Conservation (phyloP, 2,888 invertebrate species). For the Drosophila prolongata region DNA sequence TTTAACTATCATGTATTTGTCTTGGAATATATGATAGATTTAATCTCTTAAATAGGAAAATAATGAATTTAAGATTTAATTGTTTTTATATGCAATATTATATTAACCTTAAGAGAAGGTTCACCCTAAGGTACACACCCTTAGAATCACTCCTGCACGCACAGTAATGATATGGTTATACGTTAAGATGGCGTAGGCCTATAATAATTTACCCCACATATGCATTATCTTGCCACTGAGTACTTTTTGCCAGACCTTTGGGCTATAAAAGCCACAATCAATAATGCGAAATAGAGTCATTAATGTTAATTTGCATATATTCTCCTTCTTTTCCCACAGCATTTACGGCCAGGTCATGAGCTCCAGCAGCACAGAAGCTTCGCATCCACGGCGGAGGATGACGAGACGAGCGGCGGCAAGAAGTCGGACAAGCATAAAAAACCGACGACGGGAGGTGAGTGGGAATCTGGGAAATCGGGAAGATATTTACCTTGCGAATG, state of each 20-base stretch:
- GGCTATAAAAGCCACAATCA: constrained; percentile 61
- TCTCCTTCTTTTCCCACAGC: constrained; percentile 37
- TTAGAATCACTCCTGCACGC: neutral
- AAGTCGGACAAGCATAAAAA: constrained; percentile 57
- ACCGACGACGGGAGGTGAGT: constrained; percentile 56
- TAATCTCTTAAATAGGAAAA: too few species aligned
- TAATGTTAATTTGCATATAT: constrained; percentile 63
- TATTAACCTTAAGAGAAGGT: neutral
- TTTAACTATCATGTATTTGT: too few species aligned
- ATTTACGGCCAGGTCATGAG: constrained; percentile 37
- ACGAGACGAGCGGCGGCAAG: constrained; percentile 38
- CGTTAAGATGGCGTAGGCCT: constrained; percentile 2
- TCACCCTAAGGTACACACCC: constrained; percentile 2
- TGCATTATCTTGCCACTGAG: constrained; percentile 27
- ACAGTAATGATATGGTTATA: constrained; percentile 14
- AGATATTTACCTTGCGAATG: constrained; percentile 21
- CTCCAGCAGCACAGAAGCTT: constrained; percentile 63
- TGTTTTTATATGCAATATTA: neutral
- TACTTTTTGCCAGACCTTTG: constrained; percentile 50
- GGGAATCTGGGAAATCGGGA: neutral
- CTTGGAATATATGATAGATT: too few species aligned
- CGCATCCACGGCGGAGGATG: constrained; percentile 55
- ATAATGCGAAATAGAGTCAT: constrained; percentile 60
- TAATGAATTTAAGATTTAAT: too few species aligned
- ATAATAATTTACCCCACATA: constrained; percentile 22